Evolutionary conservation across 2,797 vertebrate species (phyloP).

Genomic region (Enteromius afrohamiltoni): DNA sequence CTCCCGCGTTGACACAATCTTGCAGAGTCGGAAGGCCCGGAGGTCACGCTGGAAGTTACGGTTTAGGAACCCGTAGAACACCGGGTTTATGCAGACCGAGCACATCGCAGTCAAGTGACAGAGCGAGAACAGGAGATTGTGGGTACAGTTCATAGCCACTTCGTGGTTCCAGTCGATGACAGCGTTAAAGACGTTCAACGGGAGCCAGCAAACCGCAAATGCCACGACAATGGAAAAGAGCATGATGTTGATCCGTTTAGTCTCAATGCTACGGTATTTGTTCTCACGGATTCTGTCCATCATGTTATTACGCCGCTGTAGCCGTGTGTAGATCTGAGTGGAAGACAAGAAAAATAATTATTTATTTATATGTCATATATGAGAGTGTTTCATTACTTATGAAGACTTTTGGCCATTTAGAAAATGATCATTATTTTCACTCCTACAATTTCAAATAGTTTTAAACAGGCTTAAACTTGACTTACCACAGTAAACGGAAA

Average conservation of each 20-base stretch:
- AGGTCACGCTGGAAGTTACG: constrained; percentile 88
- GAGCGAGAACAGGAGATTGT: constrained; percentile 84
- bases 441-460: neutral
- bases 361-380: neutral
- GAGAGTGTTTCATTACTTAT: neutral
- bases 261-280: constrained; percentile 83
- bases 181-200: constrained; percentile 86
- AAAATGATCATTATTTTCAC: neutral
- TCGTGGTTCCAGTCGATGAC: constrained; percentile 88
- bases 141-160: constrained; percentile 81
- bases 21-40: constrained; percentile 84
- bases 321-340: constrained; percentile 82
- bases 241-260: constrained; percentile 86
- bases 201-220: constrained; percentile 87
- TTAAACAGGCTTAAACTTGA: neutral
- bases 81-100: constrained; percentile 86
- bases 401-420: neutral
- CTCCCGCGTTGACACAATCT: constrained; percentile 77
- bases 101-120: constrained; percentile 88
- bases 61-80: constrained; percentile 89
- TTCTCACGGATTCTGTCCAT: constrained; percentile 88
- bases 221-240: constrained; percentile 86
- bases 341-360: neutral
- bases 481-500: neutral
- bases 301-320: constrained; percentile 82